Base-by-base conservation (phyloP, 2,113 vertebrate species). In the Corythornis madagascariensis region DNA sequence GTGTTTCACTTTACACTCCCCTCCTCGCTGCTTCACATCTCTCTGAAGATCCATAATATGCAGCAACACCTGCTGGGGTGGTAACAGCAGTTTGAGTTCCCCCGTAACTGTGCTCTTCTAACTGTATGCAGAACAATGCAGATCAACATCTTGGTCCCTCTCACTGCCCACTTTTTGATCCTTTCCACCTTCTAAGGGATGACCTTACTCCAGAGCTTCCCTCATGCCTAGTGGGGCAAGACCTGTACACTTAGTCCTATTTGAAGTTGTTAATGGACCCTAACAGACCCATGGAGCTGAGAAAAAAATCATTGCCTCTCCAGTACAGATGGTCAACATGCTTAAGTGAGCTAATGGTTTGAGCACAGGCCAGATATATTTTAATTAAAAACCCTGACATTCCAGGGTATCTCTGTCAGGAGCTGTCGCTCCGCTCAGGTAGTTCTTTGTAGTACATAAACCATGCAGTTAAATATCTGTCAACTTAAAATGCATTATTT, bases 401-500 rank as follows among this genome's bases (percentile, higher is more conserved):
- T 94, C 66, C 66, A 79, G 29, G 60, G 72, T 91, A 60, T 92
- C 77, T 75, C 87, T 82, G 71, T 85, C 87, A 76, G 3, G 59
- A 95, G 77, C 88, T 97, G 92, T 93, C 52, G 66, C 85, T 48
- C 90, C 79, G 64, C 73, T 96, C 92, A 93, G 96, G 77, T 89
- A 96, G 55, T 84, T 87, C 70, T 73, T 93, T 89, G 90, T 92
- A 86, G 74, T 69, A 92, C 60, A 92, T 63, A 86, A 97, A 96
- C 73, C 88, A 74, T 45, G 83, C 67, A 40, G 79, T 83, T 95
- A 95, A 95, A 89, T 93, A 86, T 77, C 86, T 91, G 90, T 82
- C 95, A 97, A 94, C 70, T 96, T 96, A 94, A 96, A 94, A 94
- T 33, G 42, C 69, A 88, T 96, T 95, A 93, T 93, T 95, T 95